These are phyloP conservation scores for Neria commutata DNA, from an alignment of 2,888 invertebrate genomes.

Conservation along the genomic window DNA sequence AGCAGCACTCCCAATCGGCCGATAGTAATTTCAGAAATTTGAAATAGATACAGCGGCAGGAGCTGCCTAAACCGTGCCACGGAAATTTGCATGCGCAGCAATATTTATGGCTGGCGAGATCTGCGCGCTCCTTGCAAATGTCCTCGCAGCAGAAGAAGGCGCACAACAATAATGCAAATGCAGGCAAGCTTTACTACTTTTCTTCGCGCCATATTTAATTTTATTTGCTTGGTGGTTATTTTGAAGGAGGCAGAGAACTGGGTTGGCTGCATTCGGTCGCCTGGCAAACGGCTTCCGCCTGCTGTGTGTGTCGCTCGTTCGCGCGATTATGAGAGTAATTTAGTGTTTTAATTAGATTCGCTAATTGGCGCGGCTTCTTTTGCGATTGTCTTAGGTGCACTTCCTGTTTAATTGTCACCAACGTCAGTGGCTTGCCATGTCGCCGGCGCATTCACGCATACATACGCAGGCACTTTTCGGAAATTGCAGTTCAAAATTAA, in stretches of 20 bases:
- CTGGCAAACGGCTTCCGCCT: background rate
- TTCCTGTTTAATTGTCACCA: background rate
- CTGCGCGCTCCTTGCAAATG: background rate
- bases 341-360: conserved; percentile 49
- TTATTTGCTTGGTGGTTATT: background rate
- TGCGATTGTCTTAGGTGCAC: background rate
- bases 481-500: too few species aligned
- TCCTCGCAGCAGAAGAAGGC: too few species aligned
- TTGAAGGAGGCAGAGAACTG: too few species aligned
- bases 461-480: too few species aligned
- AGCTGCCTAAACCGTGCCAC: too few species aligned
- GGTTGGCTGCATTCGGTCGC: background rate
- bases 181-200: background rate
- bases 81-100: conserved; percentile 37
- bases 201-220: background rate
- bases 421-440: background rate
- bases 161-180: too few species aligned
- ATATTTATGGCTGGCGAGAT: conserved; percentile 13
- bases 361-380: conserved; percentile 47
- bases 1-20: too few species aligned
- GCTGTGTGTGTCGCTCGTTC: background rate
- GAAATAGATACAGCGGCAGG: too few species aligned
- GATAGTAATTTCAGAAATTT: conserved; percentile 47
- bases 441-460: too few species aligned
- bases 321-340: conserved; percentile 33